Evolutionary conservation across 2,113 vertebrate genomes (phyloP).

Genomic region (Rynchops niger): DNA sequence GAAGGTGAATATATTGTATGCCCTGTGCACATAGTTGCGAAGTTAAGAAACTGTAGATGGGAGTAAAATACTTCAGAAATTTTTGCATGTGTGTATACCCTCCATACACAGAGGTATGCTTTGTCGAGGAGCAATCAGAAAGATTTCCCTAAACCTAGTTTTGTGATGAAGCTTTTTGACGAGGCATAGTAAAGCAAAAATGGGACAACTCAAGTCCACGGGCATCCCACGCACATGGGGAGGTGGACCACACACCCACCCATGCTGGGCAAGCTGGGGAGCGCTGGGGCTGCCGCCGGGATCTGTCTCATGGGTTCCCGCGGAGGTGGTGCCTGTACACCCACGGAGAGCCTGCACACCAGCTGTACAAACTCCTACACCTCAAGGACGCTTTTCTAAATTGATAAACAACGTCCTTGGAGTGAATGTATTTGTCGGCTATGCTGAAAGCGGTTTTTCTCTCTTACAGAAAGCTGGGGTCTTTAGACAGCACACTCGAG

Average conservation of each 20-base stretch:
- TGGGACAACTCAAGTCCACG: fast-evolving
- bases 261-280: fast-evolving
- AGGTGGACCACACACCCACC: neutral
- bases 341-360: neutral
- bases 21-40: neutral
- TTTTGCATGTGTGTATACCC: too few species aligned
- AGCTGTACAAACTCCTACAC: neutral
- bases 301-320: neutral
- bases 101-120: fast-evolving
- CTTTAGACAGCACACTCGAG: fast-evolving
- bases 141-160: neutral
- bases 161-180: neutral
- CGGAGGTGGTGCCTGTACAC: neutral
- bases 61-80: neutral
- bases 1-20: neutral
- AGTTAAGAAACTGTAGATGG: neutral
- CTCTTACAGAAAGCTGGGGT: neutral
- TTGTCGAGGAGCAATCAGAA: neutral
- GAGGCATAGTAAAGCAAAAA: neutral
- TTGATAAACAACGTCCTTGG: neutral
- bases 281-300: fast-evolving
- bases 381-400: neutral
- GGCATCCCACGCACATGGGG: fast-evolving
- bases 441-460: neutral
- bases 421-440: neutral